Conservation (phyloP, 2,888 invertebrate species). For the Hyles lineata region DNA sequence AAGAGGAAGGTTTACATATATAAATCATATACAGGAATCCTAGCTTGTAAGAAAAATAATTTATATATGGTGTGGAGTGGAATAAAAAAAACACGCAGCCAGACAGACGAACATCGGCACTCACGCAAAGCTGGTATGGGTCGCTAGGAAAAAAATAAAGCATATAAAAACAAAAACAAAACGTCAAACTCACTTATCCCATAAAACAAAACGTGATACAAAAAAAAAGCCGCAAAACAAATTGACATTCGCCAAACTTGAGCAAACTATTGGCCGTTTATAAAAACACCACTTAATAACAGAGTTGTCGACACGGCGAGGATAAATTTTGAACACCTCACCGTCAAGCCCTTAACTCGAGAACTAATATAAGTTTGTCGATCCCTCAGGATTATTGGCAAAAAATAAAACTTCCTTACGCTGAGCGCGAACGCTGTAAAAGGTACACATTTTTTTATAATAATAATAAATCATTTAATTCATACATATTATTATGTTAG, state of each 20-base stretch:
- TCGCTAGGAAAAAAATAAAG: neutral
- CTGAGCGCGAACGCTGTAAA: neutral
- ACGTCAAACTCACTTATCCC: neutral
- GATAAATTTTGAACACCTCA: constrained; percentile 33
- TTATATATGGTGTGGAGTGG: no score
- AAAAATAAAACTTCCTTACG: constrained; percentile 44
- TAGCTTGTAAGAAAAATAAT: no score
- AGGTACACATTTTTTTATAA: neutral
- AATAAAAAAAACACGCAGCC: no score
- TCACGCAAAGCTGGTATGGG: no score
- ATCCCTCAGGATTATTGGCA: constrained; percentile 45
- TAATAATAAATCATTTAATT: no score
- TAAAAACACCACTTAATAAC: constrained; percentile 18
- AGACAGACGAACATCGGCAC: no score
- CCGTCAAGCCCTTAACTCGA: constrained; percentile 44
- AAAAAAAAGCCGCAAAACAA: neutral
- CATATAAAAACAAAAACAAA: neutral
- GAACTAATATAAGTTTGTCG: constrained; percentile 57
- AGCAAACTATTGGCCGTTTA: constrained; percentile 3
- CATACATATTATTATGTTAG: no score
- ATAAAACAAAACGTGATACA: neutral
- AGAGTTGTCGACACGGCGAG: constrained; percentile 27
- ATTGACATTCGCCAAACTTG: constrained; percentile 1
- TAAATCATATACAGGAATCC: no score
- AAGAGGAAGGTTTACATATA: no score